These are phyloP conservation scores for Phymastichus coffea DNA, from an alignment of 1,140 invertebrate genomes.

Conservation along the genomic window DNA sequence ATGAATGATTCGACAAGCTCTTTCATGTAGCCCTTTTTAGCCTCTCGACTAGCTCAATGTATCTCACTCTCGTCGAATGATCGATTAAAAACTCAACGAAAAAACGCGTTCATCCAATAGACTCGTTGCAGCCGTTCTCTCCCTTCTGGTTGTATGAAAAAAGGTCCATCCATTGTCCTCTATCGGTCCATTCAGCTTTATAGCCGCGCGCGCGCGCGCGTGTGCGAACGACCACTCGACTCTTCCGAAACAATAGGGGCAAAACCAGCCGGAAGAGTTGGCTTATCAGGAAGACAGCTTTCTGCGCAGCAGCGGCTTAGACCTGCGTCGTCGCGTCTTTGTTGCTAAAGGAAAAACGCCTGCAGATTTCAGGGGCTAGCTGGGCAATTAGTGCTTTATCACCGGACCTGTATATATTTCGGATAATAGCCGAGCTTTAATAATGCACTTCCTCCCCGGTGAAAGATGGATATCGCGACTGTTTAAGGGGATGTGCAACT, in stretches of 20 bases:
- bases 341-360: neutral
- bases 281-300: neutral
- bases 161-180: neutral
- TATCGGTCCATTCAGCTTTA: neutral
- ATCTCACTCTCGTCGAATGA: neutral
- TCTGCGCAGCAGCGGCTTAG: neutral
- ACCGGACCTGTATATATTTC: neutral
- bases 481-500: too few relatives aligned
- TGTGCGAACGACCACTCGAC: neutral
- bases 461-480: too few relatives aligned
- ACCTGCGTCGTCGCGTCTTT: neutral
- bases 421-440: too few relatives aligned
- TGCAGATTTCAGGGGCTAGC: neutral
- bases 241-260: constrained; percentile 7
- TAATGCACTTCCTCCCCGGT: too few relatives aligned
- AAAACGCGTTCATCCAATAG: neutral
- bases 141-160: neutral
- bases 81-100: too few relatives aligned
- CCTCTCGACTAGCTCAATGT: too few relatives aligned
- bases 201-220: neutral
- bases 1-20: too few relatives aligned
- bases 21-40: too few relatives aligned
- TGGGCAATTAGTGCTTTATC: constrained; percentile 2
- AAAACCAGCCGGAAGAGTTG: neutral
- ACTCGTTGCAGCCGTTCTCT: neutral